Conservation (phyloP, 2,888 invertebrate species). For the Orchestes rusci region DNA sequence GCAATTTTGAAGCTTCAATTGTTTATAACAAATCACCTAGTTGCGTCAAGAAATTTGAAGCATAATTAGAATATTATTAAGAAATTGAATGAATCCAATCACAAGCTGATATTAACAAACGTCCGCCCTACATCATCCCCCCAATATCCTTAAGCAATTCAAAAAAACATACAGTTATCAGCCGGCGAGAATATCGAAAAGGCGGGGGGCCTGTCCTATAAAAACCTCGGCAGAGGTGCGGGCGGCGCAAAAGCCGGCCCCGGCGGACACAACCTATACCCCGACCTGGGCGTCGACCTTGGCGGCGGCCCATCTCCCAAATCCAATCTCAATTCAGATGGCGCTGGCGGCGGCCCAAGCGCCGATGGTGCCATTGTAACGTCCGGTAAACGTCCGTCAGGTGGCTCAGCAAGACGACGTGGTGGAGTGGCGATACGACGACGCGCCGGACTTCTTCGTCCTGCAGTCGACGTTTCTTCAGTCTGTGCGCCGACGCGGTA, state of each 20-base stretch:
- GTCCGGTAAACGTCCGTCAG: conserved; percentile 75
- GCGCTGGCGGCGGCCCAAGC: conserved; percentile 41
- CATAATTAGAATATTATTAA: too few species aligned
- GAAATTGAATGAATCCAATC: too few species aligned
- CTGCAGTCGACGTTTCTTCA: conserved; percentile 11
- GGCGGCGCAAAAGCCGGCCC: conserved; percentile 21
- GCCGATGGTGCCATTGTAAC: conserved; percentile 86
- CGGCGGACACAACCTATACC: conserved; percentile 18
- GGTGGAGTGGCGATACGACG: conserved; percentile 33
- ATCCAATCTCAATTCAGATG: conserved; percentile 64
- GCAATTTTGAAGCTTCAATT: too few species aligned
- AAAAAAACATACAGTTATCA: too few species aligned
- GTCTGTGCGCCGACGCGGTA: conserved; percentile 19
- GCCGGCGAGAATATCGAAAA: too few species aligned
- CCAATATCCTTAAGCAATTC: too few species aligned
- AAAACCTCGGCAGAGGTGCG: conserved; percentile 21
- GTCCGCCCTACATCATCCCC: too few species aligned
- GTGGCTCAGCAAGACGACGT: conserved; percentile 44
- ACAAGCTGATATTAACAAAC: too few species aligned
- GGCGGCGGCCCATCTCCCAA: conserved; percentile 65
- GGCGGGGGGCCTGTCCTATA: conserved; percentile 18
- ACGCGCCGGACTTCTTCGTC: conserved; percentile 42
- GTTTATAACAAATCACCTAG: too few species aligned
- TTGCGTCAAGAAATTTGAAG: too few species aligned
- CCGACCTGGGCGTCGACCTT: conserved; percentile 13